These are phyloP conservation scores for Psittacula cyanocephala DNA, from an alignment of 2,113 vertebrate genomes.

Conservation along the genomic window DNA sequence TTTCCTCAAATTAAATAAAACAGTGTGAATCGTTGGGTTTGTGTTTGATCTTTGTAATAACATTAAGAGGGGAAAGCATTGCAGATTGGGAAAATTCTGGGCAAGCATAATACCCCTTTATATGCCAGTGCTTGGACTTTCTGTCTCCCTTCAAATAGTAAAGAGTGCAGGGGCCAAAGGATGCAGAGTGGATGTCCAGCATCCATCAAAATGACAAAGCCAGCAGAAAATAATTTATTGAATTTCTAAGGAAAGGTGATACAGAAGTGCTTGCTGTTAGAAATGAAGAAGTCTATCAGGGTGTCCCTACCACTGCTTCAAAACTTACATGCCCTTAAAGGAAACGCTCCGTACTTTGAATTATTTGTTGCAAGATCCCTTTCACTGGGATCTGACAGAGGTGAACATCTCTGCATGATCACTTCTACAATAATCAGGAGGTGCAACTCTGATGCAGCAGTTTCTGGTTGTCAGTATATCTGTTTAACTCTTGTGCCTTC, in stretches of 20 bases:
- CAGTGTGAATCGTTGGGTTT: slow-evolving; percentile 12
- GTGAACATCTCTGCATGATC: background rate
- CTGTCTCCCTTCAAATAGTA: background rate
- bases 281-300: background rate
- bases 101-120: background rate
- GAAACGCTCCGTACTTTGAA: background rate
- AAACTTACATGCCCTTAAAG: background rate
- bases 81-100: slow-evolving; percentile 18
- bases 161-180: background rate
- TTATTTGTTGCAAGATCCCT: background rate
- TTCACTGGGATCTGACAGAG: background rate
- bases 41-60: slow-evolving; percentile 25
- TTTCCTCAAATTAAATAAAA: slow-evolving; percentile 63
- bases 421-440: background rate
- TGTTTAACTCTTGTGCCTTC: background rate
- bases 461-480: background rate
- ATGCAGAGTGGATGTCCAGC: background rate
- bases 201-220: background rate
- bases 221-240: background rate
- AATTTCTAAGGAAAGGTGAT: background rate
- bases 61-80: background rate
- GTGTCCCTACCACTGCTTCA: background rate
- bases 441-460: background rate
- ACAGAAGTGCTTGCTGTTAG: background rate
- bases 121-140: background rate